phyloP scores from a whole-genome alignment of 2,113 vertebrate species.

The Rhineura floridana region DNA sequence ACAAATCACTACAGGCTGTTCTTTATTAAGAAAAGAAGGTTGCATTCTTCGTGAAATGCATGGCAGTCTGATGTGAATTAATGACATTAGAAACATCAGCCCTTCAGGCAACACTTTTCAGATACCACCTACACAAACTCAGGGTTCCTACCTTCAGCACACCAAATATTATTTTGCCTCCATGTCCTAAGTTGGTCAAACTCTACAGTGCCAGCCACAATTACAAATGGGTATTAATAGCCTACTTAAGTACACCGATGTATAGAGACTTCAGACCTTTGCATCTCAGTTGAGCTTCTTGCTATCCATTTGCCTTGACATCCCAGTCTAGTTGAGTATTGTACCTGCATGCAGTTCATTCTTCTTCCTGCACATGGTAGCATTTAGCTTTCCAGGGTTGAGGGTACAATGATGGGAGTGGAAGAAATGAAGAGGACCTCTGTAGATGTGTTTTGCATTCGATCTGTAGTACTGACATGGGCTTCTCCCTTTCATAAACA shows the following conservation, averaged over 20 bases:
- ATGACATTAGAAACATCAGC: slow-evolving; percentile 1
- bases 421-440: neutral
- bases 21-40: slow-evolving; percentile 6
- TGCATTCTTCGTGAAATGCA: slow-evolving; percentile 26
- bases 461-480: neutral
- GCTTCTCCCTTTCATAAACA: neutral
- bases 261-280: neutral
- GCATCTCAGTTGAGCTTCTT: neutral
- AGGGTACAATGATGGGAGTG: neutral
- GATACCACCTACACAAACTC: neutral
- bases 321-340: neutral
- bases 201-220: neutral
- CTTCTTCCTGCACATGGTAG: neutral
- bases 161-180: neutral
- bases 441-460: neutral
- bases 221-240: neutral
- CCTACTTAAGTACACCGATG: neutral
- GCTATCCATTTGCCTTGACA: neutral
- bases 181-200: neutral
- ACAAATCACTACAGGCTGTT: slow-evolving; percentile 4
- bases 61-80: neutral
- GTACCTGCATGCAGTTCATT: neutral
- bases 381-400: neutral
- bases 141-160: neutral
- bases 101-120: neutral